Base-by-base conservation (phyloP, 2,113 vertebrate genomes). In the Atlantisia rogersi region DNA sequence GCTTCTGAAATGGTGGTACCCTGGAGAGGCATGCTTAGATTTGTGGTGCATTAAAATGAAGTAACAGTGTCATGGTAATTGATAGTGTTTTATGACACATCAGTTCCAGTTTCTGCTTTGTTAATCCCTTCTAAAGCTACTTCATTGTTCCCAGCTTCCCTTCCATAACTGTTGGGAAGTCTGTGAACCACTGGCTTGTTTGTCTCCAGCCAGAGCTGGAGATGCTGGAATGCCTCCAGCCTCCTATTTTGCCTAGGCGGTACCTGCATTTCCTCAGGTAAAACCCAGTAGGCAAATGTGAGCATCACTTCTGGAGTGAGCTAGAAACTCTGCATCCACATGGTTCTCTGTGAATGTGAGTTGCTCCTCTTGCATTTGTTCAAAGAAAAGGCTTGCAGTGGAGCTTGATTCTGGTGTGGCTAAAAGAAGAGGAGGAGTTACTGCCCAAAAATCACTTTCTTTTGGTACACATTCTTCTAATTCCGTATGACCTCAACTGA, bases 41-140 rank as follows among this genome's bases (percentile, higher is more conserved):
- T 84, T 80, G 73, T 95, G 92, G 73, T 92, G 79, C 58, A 35
- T 92, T 77, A 88, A 93, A 96, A 96, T 92, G 82, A 95, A 89
- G 88, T 94, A 96, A 68, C 91, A 28, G 35, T 95, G 96, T 94
- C 64, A 64, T 40, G 58, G 75, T 97, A 83, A 97, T 92, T 94
- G 91, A 74, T 96, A 90, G 86, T 86, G 78, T 64, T 97, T 96
- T 96, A 83, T 97, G 94, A 87, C 65, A 77, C 74, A 97, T 97
- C 94, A 84, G 35, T 97, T 97, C 86, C 88, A 87, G 77, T 97
- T 98, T 98, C 96, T 97, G 95, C 91, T 89, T 97, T 96, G 84
- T 97, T 97, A 95, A 96, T 95, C 75, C 64, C 78, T 96, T 96
- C 88, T 76, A 88, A 95, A 95, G 65, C 70, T 91, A 42, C 67